These are phyloP conservation scores for Myiozetetes cayanensis DNA, from an alignment of 2,113 vertebrate genomes.

Conservation along the genomic window DNA sequence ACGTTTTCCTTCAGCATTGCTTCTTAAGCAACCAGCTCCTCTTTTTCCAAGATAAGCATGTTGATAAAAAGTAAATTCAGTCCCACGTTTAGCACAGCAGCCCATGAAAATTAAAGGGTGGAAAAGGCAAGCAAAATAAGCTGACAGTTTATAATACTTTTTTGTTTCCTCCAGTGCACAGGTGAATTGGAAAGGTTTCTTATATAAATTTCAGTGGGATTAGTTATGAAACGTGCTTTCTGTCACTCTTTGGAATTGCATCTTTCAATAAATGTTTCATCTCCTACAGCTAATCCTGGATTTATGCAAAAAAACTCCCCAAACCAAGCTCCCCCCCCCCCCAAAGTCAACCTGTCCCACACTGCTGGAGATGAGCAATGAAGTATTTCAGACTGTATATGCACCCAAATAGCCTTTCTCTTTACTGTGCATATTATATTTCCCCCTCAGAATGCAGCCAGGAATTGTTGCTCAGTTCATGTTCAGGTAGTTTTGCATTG, in stretches of 20 bases:
- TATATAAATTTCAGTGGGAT: background rate
- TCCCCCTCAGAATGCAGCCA: background rate
- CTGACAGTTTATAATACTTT: background rate
- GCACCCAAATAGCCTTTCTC: background rate
- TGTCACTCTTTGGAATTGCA: constrained; percentile 5
- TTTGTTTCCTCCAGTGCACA: background rate
- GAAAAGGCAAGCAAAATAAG: background rate
- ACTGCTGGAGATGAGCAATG: background rate
- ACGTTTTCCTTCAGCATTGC: background rate
- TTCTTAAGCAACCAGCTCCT: background rate
- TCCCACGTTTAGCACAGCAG: background rate
- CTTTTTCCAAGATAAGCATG: background rate
- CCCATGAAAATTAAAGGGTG: background rate
- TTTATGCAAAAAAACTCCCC: background rate
- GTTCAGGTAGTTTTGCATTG: background rate
- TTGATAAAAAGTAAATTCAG: background rate
- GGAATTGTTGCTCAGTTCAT: background rate
- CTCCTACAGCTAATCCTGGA: constrained; percentile 29
- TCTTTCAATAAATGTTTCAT: constrained; percentile 6
- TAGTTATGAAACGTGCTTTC: constrained; percentile 2
- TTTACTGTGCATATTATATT: background rate
- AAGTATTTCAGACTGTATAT: background rate
- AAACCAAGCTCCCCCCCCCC: background rate
- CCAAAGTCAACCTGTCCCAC: background rate
- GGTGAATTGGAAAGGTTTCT: background rate